These are phyloP conservation scores for Lymantria monacha DNA, from an alignment of 2,888 invertebrate species.

Conservation along the genomic window DNA sequence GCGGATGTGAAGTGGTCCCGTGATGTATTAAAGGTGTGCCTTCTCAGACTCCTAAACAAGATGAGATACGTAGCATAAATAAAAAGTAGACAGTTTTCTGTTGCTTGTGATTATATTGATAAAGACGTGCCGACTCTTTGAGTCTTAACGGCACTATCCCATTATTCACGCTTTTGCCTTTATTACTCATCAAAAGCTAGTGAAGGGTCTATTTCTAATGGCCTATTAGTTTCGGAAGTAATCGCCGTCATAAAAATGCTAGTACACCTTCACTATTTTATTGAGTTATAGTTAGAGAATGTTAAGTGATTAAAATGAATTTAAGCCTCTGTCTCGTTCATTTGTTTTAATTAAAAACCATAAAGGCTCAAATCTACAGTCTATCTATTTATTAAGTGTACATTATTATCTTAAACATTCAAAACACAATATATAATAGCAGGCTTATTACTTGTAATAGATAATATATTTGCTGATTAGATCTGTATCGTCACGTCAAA, in stretches of 20 bases:
- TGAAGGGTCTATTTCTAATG: conserved; percentile 30
- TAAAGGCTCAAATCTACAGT: neutral
- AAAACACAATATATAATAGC: neutral
- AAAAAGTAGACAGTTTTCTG: no score
- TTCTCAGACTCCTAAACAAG: no score
- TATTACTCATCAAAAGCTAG: conserved; percentile 24
- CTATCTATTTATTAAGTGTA: neutral
- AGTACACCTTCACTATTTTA: conserved; percentile 14
- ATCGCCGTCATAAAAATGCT: conserved; percentile 16
- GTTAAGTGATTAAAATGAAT: neutral
- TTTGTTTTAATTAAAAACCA: neutral
- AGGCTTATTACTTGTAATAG: no score
- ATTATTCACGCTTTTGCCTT: conserved; percentile 18
- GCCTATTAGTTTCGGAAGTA: conserved; percentile 23
- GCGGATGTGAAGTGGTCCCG: no score
- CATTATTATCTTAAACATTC: neutral
- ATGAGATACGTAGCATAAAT: no score
- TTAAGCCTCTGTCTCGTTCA: neutral
- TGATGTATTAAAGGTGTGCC: no score
- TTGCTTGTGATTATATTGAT: no score
- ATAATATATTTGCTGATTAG: no score
- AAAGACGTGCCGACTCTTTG: no score
- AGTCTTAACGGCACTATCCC: conserved; percentile 6
- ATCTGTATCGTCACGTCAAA: no score
- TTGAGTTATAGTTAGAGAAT: conserved; percentile 3